A percentile compares a stretch with the other conserved stretches of the same genome.
Evolutionary conservation across 2,888 invertebrate genomes (phyloP).

Genomic region (Mechanitis messenoides): DNA sequence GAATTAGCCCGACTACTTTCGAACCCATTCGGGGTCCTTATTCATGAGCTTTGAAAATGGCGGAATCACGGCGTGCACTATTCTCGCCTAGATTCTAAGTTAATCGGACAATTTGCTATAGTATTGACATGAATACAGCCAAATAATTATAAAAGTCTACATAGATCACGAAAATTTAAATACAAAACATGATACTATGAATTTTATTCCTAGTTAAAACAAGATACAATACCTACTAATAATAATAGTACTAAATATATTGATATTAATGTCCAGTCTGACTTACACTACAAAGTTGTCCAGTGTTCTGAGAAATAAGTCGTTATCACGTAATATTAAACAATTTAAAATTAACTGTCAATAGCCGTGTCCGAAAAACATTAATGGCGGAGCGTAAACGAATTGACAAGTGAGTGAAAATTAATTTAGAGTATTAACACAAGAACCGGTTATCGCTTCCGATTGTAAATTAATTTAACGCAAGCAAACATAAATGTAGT

Average conservation of each 20-base stretch:
- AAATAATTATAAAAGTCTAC: too few species aligned
- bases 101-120: too few species aligned
- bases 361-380: slow-evolving; percentile 55
- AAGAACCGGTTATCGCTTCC: slow-evolving; percentile 40
- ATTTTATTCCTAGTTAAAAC: too few species aligned
- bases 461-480: slow-evolving; percentile 51
- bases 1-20: too few species aligned
- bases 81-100: too few species aligned
- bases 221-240: too few species aligned
- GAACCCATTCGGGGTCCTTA: too few species aligned
- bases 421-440: slow-evolving; percentile 57
- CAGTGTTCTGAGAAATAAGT: slow-evolving; percentile 10
- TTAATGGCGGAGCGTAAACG: slow-evolving; percentile 59
- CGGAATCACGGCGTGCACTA: too few species aligned
- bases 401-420: slow-evolving; percentile 68
- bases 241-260: not conserved
- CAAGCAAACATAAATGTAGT: slow-evolving; percentile 32
- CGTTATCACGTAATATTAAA: slow-evolving; percentile 20
- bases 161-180: too few species aligned
- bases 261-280: slow-evolving; percentile 9
- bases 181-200: too few species aligned
- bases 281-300: slow-evolving; percentile 16
- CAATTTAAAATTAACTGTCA: slow-evolving; percentile 55
- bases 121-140: too few species aligned
- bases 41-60: too few species aligned